Base-by-base conservation (phyloP, 2,113 vertebrate genomes). In the Tragelaphus buxtoni region DNA sequence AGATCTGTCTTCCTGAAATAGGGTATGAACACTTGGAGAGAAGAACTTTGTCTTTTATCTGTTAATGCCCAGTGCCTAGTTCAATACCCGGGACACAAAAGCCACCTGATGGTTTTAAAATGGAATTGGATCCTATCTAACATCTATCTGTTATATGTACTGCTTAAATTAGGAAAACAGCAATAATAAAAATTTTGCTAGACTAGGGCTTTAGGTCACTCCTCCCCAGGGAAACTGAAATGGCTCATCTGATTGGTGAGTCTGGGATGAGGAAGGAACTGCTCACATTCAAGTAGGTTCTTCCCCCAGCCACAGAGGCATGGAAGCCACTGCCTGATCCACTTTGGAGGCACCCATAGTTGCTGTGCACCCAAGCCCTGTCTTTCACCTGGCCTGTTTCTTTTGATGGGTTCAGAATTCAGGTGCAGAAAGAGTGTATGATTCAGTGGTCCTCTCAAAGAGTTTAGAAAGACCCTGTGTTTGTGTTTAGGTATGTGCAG, bases 401-500 rank as follows among this genome's bases (percentile, higher is more conserved):
- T 91, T 90, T 56, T 77, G 61, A 56, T 61, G 22, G 39, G 16
- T 74, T 95, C 58, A 80, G 65, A 94, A 92, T 80, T 82, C 77
- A 95, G 35, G 63, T 77, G 45, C 86, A 17, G 49, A 60, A 91
- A 85, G 90, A n/a, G 2, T 80, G 0, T 90, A 26, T 45, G 63
- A 32, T 72, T 92, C 65, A 92, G 47, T 88, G 32, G 5, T 84
- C 22, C 76, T 61, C 35, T 96, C 72, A 88, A 97, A 91, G 26
- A 45, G 16, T 95, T 92, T 96, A 72, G 56, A 94, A 89, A 79
- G 20, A 72, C 42, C 35, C 26, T 94, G 0, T n/a, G 39, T 92
- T 94, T 94, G 35, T 96, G 49, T 92, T 92, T 97, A 69, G 5
- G 20, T 90, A 55, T 82, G 9, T 96, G 61, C 16, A 88, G 55